Evolutionary conservation across 2,888 invertebrate genomes (phyloP), one percentile per base, ranked within the genome.

Genomic region (Drosophila nigricruria): DNA sequence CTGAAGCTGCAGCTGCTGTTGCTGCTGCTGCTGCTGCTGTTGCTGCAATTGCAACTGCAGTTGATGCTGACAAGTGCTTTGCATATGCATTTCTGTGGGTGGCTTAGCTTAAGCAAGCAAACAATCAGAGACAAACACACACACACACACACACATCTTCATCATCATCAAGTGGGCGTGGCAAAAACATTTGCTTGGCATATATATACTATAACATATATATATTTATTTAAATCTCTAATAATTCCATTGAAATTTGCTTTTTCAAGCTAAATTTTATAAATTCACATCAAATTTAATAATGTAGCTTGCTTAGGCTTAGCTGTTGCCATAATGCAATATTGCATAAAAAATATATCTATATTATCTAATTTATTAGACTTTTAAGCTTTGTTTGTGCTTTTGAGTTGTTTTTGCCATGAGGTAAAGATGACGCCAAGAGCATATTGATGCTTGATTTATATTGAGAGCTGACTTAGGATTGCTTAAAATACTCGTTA

Each of bases 41-140:
- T 50, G 25, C 34, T 30, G 49, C 49, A 50, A 32, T 32, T 50
- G 30, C 49, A 43, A 34, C 40, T 56, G 45, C 69, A 69, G 16
- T 14, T 61, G 43, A 43, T 36, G 53, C 53, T 36, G 30, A 42
- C 42, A 32, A 50, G 62, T 70, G 60, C 42, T 70, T 81, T 88
- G 88, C 81, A 79, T 74, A 81, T 78, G 78, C 63, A 77, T 76
- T 77, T 57, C 62, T 66, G 50, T 62, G 72, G 47, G 62, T 54
- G 58, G 47, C 23, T 57, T 40, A 52, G 52, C 57, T 57, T 38
- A 57, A 49, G 61, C 63, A 72, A 56, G 40, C 50, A 49, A 30
- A 40, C 38, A 57, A 50, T 58, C 63, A 72, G 36, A 36, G 34
- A 40, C 14, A 40, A 36, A 65, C 30, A 63, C 32, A 27, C 32